These are phyloP conservation scores for Gasterosteus aculeatus DNA, from an alignment of 2,113 vertebrate species.

Conservation along the genomic window DNA sequence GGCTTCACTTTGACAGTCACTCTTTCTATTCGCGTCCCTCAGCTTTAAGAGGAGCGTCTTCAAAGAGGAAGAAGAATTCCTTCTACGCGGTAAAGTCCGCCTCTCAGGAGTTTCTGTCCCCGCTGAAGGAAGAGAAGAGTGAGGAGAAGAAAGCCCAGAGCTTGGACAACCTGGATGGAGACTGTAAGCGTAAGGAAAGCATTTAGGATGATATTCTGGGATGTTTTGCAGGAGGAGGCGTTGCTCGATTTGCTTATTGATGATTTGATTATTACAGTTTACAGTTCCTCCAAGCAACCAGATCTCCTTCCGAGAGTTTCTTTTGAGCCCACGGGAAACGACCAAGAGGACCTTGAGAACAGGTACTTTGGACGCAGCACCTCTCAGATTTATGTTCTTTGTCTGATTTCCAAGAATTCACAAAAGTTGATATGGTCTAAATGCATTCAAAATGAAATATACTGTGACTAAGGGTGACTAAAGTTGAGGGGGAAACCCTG, in stretches of 20 bases:
- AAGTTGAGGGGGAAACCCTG: background rate
- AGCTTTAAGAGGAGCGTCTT: slow-evolving; percentile 90
- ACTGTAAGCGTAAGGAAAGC: slow-evolving; percentile 75
- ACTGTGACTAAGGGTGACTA: background rate
- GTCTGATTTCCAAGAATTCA: background rate
- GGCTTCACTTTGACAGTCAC: background rate
- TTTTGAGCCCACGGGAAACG: slow-evolving; percentile 73
- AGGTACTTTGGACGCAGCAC: slow-evolving; percentile 61
- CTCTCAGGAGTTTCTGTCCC: slow-evolving; percentile 89
- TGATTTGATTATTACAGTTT: slow-evolving; percentile 71
- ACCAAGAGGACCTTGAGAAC: slow-evolving; percentile 68
- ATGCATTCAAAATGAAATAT: background rate
- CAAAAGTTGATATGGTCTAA: background rate
- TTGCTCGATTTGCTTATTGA: background rate
- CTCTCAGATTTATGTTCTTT: background rate
- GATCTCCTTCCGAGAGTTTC: slow-evolving; percentile 87
- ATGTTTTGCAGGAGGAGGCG: background rate
- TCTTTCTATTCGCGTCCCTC: background rate
- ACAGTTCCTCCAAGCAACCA: slow-evolving; percentile 81
- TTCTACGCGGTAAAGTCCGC: slow-evolving; percentile 84
- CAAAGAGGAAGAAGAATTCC: slow-evolving; percentile 87
- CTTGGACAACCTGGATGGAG: slow-evolving; percentile 89
- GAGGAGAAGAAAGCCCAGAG: slow-evolving; percentile 88
- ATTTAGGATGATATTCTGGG: background rate
- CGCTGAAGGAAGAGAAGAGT: slow-evolving; percentile 79